phyloP scores from a whole-genome alignment of 1,140 invertebrate species.

The Trichonephila inaurata region DNA sequence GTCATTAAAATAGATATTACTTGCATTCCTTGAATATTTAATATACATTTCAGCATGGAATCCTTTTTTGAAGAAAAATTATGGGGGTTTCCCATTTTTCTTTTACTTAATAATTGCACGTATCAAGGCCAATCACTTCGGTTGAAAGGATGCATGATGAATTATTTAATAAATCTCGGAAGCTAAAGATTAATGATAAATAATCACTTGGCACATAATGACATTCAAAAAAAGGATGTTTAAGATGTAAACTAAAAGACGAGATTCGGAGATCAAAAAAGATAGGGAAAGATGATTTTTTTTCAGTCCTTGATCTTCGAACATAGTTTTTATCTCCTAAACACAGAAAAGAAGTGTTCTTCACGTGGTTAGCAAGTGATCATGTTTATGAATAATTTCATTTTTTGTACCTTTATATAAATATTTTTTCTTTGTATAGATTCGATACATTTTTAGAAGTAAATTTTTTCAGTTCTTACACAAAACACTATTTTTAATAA shows the following conservation, averaged over 20 bases:
- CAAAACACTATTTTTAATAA: no score
- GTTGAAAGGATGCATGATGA: neutral
- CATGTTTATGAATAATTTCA: no score
- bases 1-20: no score
- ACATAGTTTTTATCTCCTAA: neutral
- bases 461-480: no score
- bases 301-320: neutral
- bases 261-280: neutral
- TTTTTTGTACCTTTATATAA: no score
- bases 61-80: no score
- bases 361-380: neutral
- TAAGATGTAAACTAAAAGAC: neutral
- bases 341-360: neutral
- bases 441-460: no score
- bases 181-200: neutral
- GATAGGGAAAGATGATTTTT: neutral
- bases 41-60: no score
- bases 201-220: neutral
- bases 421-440: no score
- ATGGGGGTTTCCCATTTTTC: no score
- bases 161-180: neutral
- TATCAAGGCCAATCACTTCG: neutral
- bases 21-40: no score
- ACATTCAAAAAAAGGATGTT: neutral
- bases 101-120: no score